Evolutionary conservation across 2,888 invertebrate species (phyloP).

Genomic region (Sminthurinus aureus): DNA sequence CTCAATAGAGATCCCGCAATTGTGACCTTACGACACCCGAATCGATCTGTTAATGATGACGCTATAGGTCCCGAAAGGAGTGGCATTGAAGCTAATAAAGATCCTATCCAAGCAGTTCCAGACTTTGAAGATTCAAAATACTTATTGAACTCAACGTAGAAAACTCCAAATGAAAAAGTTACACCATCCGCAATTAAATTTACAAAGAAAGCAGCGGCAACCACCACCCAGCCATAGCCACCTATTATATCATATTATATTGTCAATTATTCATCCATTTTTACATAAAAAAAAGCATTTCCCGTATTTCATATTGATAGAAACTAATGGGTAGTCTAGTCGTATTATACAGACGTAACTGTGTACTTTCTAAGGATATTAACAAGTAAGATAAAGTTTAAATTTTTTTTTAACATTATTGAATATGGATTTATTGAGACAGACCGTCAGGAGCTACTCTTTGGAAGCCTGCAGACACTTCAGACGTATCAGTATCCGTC

Average conservation of each 20-base stretch:
- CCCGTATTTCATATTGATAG: too few relatives aligned
- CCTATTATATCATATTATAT: slow-evolving; percentile 1
- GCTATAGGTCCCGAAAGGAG: slow-evolving; percentile 85
- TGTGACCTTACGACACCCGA: slow-evolving; percentile 79
- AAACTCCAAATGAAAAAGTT: slow-evolving; percentile 90
- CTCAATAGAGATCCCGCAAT: slow-evolving; percentile 80
- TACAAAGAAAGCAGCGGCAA: slow-evolving; percentile 86
- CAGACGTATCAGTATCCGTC: slow-evolving; percentile 54
- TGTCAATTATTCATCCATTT: too few relatives aligned
- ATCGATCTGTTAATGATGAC: slow-evolving; percentile 67
- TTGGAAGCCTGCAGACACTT: slow-evolving; percentile 56
- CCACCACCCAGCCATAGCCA: slow-evolving; percentile 88
- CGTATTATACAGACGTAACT: too few relatives aligned
- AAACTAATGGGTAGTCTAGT: too few relatives aligned
- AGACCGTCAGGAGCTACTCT: slow-evolving; percentile 59
- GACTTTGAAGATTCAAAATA: slow-evolving; percentile 85
- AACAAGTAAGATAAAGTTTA: too few relatives aligned
- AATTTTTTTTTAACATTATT: slow-evolving; percentile 8
- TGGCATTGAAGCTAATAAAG: slow-evolving; percentile 91
- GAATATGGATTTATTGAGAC: too few relatives aligned
- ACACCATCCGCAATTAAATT: slow-evolving; percentile 92
- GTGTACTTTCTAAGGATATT: too few relatives aligned
- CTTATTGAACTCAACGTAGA: slow-evolving; percentile 83
- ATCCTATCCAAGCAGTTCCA: slow-evolving; percentile 89
- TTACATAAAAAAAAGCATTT: slow-evolving; percentile 5